Conservation (phyloP, 2,113 vertebrate species). For the Neodontobutis hainanensis region DNA sequence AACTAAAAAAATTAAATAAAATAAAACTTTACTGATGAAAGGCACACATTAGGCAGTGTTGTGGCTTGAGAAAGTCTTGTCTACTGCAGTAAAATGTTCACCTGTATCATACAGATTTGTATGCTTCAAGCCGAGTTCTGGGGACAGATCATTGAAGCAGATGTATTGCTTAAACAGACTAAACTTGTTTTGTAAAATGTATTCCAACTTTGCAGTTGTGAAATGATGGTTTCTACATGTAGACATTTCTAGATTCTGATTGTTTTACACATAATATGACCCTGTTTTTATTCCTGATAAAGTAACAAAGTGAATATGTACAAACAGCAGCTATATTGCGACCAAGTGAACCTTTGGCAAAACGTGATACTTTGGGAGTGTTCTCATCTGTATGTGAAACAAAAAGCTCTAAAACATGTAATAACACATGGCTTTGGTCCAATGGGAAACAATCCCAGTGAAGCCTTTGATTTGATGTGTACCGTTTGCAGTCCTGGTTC, state of each 20-base stretch:
- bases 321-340: not conserved
- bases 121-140: too few species aligned
- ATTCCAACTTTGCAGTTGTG: not conserved
- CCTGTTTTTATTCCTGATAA: not conserved
- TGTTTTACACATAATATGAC: slow-evolving; percentile 4
- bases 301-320: not conserved
- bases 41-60: not conserved
- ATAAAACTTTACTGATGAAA: slow-evolving; percentile 12
- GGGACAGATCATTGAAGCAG: too few species aligned
- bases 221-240: not conserved
- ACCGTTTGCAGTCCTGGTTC: not conserved
- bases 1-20: not conserved
- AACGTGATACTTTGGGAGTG: not conserved
- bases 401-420: too few species aligned
- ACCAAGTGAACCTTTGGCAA: slow-evolving; percentile 4
- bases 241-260: not conserved
- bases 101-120: not conserved
- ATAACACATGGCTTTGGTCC: slow-evolving; percentile 17
- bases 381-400: not conserved
- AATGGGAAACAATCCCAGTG: slow-evolving; percentile 1
- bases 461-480: slow-evolving; percentile 14
- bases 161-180: not conserved
- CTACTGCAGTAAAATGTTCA: not conserved
- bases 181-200: not conserved
- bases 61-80: not conserved